Base-by-base conservation (phyloP, 2,113 vertebrate genomes). In the Syngnathus typhle region DNA sequence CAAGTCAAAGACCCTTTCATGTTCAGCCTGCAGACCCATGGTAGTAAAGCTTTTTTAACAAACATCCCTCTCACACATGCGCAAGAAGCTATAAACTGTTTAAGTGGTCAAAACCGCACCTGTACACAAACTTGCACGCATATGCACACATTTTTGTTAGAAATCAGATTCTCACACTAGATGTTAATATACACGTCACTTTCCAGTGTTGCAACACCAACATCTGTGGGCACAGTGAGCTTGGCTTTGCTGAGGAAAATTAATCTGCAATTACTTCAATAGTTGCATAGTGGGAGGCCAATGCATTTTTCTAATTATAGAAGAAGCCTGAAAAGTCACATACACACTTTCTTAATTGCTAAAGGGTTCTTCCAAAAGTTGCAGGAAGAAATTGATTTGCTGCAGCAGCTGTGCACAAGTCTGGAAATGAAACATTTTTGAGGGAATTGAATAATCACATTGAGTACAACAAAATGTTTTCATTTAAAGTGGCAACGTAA, bases 1-100 rank as follows among this genome's bases (percentile, higher is more conserved):
- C 89, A 91, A 95, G 92, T 92, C 88, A 90, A 88, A 91, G 88
- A 89, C 85, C 87, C 90, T 88, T 88, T 91, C 87, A 89, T 90
- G 89, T 89, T 87, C 81, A 82, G 87, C 83, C 79, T 85, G 84
- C 75, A 82, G 68, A 64, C 84, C 79, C 75, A 83, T 79, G 79
- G 82, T 77, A 81, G 85, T 82, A 88, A 87, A 85, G 84, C 82
- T 78, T 81, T 81, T 78, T 81, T 81, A 78, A 83, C 85, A 85
- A 84, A 88, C 84, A 84, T 64, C 65, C 70, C 71, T 59, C 65
- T 58, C 79, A 65, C 72, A 38, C 37, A 71, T 59, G 74, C 65
- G 68, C 18, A 6, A 7, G 61, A 60, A 69, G 55, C 77, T 75
- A 76, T 78, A 83, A 86, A 84, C 64, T 72, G 68, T 77, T 79